phyloP scores from a whole-genome alignment of 2,797 vertebrate genomes.

The Anabacerthia variegaticeps region DNA sequence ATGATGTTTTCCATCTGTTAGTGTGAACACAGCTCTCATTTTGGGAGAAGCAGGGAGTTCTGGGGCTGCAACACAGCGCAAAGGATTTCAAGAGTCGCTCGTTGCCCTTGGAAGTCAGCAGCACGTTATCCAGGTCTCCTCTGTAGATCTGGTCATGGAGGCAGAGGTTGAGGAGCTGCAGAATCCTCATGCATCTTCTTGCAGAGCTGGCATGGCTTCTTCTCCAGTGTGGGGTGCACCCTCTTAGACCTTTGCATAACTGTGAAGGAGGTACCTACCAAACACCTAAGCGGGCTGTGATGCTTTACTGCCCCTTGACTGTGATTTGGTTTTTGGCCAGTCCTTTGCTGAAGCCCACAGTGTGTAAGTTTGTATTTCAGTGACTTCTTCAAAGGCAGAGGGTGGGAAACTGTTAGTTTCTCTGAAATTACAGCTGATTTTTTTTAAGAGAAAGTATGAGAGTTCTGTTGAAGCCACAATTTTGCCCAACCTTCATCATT shows the following conservation, averaged over 20 bases:
- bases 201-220: neutral
- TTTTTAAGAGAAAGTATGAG: neutral
- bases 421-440: neutral
- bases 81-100: neutral
- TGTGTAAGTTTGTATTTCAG: neutral
- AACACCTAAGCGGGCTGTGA: neutral
- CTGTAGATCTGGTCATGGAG: neutral
- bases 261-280: neutral
- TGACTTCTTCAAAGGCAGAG: neutral
- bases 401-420: neutral
- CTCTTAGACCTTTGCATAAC: neutral
- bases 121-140: neutral
- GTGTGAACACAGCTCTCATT: neutral
- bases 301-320: neutral
- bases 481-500: neutral
- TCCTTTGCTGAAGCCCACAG: neutral
- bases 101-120: neutral
- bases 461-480: neutral
- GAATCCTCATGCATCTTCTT: neutral
- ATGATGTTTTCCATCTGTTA: conserved; percentile 47
- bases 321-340: neutral
- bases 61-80: neutral
- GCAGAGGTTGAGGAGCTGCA: neutral
- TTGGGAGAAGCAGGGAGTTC: neutral
- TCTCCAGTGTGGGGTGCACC: neutral